These are phyloP conservation scores for Trachymyrmex septentrionalis DNA, from an alignment of 1,140 invertebrate genomes.

Conservation along the genomic window DNA sequence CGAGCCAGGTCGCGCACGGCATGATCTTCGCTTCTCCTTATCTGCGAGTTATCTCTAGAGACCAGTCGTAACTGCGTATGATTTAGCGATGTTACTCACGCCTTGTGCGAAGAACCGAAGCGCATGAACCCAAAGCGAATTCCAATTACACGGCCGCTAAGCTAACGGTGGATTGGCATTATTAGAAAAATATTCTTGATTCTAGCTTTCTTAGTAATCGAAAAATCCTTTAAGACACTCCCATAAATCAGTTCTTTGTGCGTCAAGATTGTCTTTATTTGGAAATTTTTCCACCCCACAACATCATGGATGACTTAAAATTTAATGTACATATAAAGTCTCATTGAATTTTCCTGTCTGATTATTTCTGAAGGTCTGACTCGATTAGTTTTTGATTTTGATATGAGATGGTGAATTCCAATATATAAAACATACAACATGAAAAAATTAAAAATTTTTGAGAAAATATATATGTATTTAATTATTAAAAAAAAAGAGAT, in stretches of 20 bases:
- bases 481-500: constrained; percentile 41
- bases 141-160: not conserved
- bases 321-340: constrained; percentile 16
- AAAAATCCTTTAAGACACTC: not conserved
- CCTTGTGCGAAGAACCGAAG: constrained; percentile 64
- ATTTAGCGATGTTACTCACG: constrained; percentile 72
- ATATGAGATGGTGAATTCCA: constrained; percentile 3
- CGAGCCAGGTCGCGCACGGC: constrained; percentile 62
- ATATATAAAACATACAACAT: not conserved
- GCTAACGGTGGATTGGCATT: not conserved
- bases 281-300: not conserved
- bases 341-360: not conserved
- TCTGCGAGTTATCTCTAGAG: constrained; percentile 63
- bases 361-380: not conserved
- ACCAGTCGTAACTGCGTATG: constrained; percentile 69
- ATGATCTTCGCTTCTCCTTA: constrained; percentile 67
- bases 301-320: not conserved
- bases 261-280: constrained; percentile 19
- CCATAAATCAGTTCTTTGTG: not conserved
- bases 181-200: constrained; percentile 28
- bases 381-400: not conserved
- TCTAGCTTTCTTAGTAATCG: not conserved
- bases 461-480: not conserved
- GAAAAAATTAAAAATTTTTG: constrained; percentile 28
- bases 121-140: not conserved